phyloP scores from a whole-genome alignment of 2,888 invertebrate species.

The Lepeophtheirus nordmannii region DNA sequence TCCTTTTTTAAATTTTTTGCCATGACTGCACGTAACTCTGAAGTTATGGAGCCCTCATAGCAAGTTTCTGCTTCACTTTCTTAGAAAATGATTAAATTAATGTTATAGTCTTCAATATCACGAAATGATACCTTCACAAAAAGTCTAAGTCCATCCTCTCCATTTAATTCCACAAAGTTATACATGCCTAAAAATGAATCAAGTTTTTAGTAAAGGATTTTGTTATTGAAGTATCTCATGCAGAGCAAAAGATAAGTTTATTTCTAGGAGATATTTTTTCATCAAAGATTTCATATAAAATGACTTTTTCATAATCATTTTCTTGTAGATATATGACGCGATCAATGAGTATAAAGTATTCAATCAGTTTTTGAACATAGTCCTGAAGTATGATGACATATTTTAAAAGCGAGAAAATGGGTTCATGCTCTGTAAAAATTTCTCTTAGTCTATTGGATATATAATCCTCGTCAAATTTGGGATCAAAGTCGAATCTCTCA shows the following conservation, averaged over 20 bases:
- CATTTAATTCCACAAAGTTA: background rate
- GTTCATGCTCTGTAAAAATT: background rate
- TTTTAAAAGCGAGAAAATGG: background rate
- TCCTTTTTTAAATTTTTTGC: background rate
- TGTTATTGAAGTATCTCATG: background rate
- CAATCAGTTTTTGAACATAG: background rate
- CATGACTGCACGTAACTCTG: background rate
- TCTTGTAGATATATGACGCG: background rate
- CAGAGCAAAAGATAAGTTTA: background rate
- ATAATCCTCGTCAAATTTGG: background rate
- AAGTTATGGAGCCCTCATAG: background rate
- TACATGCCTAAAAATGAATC: background rate
- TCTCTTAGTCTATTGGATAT: background rate
- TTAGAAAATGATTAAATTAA: background rate
- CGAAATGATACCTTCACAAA: background rate
- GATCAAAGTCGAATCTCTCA: background rate
- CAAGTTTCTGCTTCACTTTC: background rate
- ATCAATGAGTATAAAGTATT: background rate
- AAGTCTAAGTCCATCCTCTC: background rate
- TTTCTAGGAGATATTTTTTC: slow-evolving; percentile 8
- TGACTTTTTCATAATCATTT: background rate
- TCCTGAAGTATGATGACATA: background rate
- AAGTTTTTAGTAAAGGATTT: too few relatives aligned
- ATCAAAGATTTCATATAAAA: background rate
- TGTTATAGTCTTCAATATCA: background rate